These are phyloP conservation scores for Hydroisotoma schaefferi DNA, from an alignment of 2,888 invertebrate genomes.

Conservation along the genomic window DNA sequence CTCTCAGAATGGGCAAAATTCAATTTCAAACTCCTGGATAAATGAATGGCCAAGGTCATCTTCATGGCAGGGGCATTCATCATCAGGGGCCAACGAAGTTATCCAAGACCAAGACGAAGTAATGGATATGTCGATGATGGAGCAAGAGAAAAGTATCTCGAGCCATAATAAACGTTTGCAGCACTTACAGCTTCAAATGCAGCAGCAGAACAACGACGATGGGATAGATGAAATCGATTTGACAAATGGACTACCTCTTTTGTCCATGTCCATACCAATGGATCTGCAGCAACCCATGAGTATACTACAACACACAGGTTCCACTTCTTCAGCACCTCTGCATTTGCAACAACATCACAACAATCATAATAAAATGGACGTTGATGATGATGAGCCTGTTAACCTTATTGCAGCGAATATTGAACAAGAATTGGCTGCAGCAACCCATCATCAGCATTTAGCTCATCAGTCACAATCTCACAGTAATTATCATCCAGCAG, in stretches of 20 bases:
- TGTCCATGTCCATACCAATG: constrained; percentile 37
- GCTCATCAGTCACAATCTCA: constrained; percentile 14
- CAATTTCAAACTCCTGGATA: constrained; percentile 26
- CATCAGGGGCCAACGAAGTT: constrained; percentile 3
- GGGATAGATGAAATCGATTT: constrained; percentile 43
- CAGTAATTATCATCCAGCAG: constrained; percentile 4
- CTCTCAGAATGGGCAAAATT: neutral
- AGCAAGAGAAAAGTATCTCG: constrained; percentile 27
- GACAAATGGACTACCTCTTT: constrained; percentile 35
- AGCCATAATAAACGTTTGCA: constrained; percentile 8
- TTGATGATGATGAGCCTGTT: constrained; percentile 44
- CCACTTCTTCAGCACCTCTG: constrained; percentile 22
- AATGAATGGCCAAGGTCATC: constrained; percentile 29
- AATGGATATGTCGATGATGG: constrained; percentile 47
- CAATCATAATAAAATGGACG: constrained; percentile 30
- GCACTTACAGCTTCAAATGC: constrained; percentile 8
- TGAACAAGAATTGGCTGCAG: constrained; percentile 37
- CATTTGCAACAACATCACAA: constrained; percentile 43
- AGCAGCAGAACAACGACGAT: constrained; percentile 18
- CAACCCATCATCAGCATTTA: constrained; percentile 11
- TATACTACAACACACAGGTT: constrained; percentile 15
- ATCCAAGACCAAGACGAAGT: constrained; percentile 45
- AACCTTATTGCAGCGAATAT: constrained; percentile 45
- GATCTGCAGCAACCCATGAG: constrained; percentile 45
- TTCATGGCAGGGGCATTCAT: constrained; percentile 12